These are phyloP conservation scores for Clarias batrachus DNA, from an alignment of 2,113 vertebrate genomes.

Conservation along the genomic window DNA sequence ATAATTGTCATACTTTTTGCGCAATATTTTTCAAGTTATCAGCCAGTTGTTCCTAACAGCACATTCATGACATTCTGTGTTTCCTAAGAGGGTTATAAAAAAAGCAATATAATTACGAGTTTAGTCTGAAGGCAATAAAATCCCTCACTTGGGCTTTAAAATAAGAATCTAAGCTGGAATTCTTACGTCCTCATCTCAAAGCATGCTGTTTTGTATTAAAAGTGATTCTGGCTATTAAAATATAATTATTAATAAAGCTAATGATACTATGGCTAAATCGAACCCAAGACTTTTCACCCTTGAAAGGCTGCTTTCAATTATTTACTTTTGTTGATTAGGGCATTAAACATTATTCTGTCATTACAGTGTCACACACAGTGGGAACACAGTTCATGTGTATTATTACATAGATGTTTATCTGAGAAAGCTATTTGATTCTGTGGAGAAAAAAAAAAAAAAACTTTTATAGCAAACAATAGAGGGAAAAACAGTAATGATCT, in stretches of 20 bases:
- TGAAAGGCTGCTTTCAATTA: background rate
- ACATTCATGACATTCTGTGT: background rate
- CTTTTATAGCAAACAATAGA: too few species aligned
- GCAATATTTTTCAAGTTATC: background rate
- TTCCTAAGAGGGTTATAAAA: background rate
- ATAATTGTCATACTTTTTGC: background rate
- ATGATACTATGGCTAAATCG: background rate
- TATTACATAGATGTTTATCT: background rate
- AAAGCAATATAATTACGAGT: background rate
- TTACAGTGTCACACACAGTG: background rate
- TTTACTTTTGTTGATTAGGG: background rate
- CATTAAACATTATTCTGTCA: too few species aligned
- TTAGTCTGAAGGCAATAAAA: background rate
- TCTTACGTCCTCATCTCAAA: background rate
- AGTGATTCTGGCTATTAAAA: background rate
- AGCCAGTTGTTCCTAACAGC: background rate
- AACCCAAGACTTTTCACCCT: background rate
- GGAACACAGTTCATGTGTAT: background rate
- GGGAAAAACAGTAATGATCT: too few species aligned
- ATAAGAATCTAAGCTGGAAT: background rate
- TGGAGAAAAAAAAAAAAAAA: too few species aligned
- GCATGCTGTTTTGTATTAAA: background rate
- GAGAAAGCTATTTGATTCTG: background rate
- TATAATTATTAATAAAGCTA: background rate
- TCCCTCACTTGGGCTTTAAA: background rate